phyloP scores from a whole-genome alignment of 2,797 vertebrate species.

The Okamejei kenojei region DNA sequence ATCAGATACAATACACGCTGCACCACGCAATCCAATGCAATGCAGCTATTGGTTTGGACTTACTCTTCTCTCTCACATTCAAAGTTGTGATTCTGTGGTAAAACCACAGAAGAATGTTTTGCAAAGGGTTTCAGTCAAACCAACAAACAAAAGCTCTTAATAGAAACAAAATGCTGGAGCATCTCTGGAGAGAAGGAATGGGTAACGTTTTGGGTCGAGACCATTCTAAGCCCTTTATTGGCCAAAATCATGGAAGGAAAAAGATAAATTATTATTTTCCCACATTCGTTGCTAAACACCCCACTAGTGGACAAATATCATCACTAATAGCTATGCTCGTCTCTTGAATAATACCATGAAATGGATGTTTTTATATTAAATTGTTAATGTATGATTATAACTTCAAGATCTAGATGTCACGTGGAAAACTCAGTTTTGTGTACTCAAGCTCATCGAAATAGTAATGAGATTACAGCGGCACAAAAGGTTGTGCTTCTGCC shows the following conservation, averaged over 20 bases:
- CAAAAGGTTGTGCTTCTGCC: too few species aligned
- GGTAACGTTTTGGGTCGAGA: too few species aligned
- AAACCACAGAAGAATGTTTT: background rate
- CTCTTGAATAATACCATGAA: background rate
- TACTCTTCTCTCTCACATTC: background rate
- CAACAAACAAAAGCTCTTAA: background rate
- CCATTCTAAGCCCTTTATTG: background rate
- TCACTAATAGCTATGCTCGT: background rate
- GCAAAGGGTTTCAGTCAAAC: background rate
- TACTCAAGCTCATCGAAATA: background rate
- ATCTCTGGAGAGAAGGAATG: too few species aligned
- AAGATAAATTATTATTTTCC: background rate
- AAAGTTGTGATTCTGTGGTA: background rate
- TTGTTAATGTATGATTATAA: too few species aligned
- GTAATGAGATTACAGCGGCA: background rate
- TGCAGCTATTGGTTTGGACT: background rate
- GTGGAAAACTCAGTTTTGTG: background rate
- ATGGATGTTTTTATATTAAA: background rate
- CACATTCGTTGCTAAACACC: background rate
- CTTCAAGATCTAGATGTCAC: background rate
- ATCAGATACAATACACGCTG: background rate
- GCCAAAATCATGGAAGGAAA: background rate
- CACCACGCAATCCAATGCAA: background rate
- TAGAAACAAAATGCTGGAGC: too few species aligned
- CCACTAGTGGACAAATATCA: background rate